phyloP scores from a whole-genome alignment of 2,113 vertebrate genomes.

The Nibea coibor region DNA sequence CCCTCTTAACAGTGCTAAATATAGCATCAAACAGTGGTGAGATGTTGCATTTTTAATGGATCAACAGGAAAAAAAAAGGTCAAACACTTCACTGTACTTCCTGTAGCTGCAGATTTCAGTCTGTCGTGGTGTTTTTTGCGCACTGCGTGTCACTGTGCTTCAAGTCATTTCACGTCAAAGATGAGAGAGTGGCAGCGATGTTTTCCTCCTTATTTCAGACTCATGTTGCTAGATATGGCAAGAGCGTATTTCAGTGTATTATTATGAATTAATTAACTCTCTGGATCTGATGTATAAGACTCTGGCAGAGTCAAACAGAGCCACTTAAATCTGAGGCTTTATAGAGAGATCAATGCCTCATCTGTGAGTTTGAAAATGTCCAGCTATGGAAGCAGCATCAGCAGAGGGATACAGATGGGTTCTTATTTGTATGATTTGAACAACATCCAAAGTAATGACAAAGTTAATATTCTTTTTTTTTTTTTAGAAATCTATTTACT shows the following conservation, averaged over 20 bases:
- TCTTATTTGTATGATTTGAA: neutral
- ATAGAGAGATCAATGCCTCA: neutral
- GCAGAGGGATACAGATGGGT: neutral
- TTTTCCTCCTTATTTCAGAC: slow-evolving; percentile 19
- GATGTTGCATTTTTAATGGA: slow-evolving; percentile 40
- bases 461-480: too few species aligned
- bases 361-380: neutral
- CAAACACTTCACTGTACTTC: neutral
- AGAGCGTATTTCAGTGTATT: slow-evolving; percentile 2
- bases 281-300: slow-evolving; percentile 12
- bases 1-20: slow-evolving; percentile 48
- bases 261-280: slow-evolving; percentile 7
- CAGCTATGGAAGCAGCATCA: neutral
- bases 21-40: slow-evolving; percentile 48
- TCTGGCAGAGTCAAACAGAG: neutral
- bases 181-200: neutral
- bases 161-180: slow-evolving; percentile 21
- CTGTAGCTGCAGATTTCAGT: neutral
- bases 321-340: neutral
- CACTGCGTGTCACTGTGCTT: neutral
- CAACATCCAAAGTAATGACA: neutral
- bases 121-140: slow-evolving; percentile 8
- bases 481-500: too few species aligned
- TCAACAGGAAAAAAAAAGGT: neutral
- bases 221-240: slow-evolving; percentile 1